These are phyloP conservation scores for Dipus sagitta DNA, from an alignment of 2,797 vertebrate genomes.

Conservation along the genomic window DNA sequence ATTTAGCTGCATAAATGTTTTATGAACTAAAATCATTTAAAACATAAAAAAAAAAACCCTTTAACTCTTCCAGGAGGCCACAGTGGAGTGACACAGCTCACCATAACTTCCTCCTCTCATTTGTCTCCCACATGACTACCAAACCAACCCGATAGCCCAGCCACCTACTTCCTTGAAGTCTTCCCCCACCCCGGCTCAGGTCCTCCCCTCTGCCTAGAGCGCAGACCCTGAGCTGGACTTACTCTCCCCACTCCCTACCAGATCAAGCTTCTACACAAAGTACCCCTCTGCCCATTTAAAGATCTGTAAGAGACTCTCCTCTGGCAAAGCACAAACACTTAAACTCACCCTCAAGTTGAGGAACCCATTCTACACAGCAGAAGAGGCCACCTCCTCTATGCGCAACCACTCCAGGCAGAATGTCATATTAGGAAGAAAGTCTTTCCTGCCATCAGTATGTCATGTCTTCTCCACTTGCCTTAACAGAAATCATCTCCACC, in stretches of 20 bases:
- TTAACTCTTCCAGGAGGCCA: neutral
- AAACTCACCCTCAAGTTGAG: neutral
- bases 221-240: neutral
- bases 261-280: neutral
- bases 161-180: neutral
- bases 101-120: neutral
- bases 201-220: neutral
- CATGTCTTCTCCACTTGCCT: neutral
- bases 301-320: neutral
- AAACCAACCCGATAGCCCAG: neutral
- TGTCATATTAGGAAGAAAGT: neutral
- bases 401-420: neutral
- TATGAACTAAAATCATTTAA: neutral
- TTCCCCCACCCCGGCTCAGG: neutral
- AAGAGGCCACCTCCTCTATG: too few relatives aligned
- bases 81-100: fast-evolving
- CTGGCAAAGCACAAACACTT: neutral
- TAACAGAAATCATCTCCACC: neutral
- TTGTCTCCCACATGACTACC: neutral
- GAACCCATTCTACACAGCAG: neutral
- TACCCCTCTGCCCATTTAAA: neutral
- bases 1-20: slow-evolving; percentile 7
- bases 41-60: neutral
- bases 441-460: neutral
- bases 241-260: neutral